Conservation (phyloP, 2,888 invertebrate genomes). For the Fragum whitleyi region DNA sequence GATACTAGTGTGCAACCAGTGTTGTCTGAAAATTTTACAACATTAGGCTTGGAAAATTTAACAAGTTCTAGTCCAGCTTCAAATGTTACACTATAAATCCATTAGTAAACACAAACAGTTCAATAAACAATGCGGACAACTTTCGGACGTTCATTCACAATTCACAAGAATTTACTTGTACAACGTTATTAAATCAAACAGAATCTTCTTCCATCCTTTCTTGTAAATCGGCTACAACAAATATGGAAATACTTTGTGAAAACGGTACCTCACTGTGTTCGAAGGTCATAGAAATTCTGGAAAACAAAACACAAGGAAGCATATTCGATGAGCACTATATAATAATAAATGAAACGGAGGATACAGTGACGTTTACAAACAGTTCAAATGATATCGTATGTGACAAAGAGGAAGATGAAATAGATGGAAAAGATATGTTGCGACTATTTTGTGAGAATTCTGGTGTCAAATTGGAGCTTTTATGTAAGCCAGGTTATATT, state of each 20-base stretch:
- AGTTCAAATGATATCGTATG: conserved; percentile 4
- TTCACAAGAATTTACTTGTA: background rate
- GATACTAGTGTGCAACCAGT: background rate
- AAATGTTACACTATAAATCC: background rate
- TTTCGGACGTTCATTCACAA: conserved; percentile 3
- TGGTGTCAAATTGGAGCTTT: background rate
- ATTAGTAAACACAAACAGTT: background rate
- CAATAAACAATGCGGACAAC: background rate
- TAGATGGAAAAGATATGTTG: background rate
- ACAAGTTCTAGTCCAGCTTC: background rate
- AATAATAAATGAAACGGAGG: background rate
- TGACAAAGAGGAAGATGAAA: conserved; percentile 2
- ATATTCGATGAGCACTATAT: conserved; percentile 10
- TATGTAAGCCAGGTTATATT: background rate
- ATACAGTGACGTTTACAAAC: conserved; percentile 11
- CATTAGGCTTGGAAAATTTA: background rate
- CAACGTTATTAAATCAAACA: background rate
- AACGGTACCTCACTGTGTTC: background rate
- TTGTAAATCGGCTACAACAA: background rate
- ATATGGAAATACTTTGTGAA: background rate
- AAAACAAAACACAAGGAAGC: background rate
- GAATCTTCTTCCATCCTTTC: background rate
- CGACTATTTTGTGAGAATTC: conserved; percentile 3
- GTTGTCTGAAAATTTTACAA: background rate
- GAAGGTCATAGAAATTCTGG: background rate